Percentiles rank a stretch among this genome's conserved stretches.
Evolutionary conservation across 2,797 vertebrate species (phyloP).

Genomic region (Caiman crocodilus): DNA sequence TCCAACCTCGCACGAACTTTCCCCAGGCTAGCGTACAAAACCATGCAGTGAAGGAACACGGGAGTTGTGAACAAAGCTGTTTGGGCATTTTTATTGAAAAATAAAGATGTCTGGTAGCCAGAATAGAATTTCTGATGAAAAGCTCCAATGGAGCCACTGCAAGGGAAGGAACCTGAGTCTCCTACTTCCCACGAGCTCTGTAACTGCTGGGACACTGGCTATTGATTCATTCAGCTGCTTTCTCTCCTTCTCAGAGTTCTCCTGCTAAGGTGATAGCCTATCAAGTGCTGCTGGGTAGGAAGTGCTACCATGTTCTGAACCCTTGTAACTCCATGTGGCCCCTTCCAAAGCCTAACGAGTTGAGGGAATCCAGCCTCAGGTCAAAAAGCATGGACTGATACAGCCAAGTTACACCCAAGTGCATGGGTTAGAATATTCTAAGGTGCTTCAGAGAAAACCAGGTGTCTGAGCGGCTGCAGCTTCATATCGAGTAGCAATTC

Average conservation of each 20-base stretch:
- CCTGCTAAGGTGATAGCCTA: background rate
- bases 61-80: background rate
- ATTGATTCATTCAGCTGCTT: too few relatives aligned
- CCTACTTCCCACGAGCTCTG: too few relatives aligned
- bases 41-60: background rate
- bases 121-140: too few relatives aligned
- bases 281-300: background rate
- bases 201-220: too few relatives aligned
- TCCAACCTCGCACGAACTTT: background rate
- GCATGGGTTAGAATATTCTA: background rate
- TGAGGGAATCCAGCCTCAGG: too few relatives aligned
- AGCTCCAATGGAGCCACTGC: too few relatives aligned
- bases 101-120: too few relatives aligned
- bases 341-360: too few relatives aligned
- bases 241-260: too few relatives aligned
- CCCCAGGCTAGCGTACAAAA: background rate
- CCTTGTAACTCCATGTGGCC: background rate
- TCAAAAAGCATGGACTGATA: background rate
- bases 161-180: too few relatives aligned
- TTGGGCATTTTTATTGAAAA: too few relatives aligned
- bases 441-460: accelerated
- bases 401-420: background rate
- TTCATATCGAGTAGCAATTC: background rate
- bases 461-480: background rate
- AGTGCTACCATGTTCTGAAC: constrained; percentile 17